These are phyloP conservation scores for Pseudomyrmex sp. DNA, from an alignment of 1,140 invertebrate species.

Conservation along the genomic window DNA sequence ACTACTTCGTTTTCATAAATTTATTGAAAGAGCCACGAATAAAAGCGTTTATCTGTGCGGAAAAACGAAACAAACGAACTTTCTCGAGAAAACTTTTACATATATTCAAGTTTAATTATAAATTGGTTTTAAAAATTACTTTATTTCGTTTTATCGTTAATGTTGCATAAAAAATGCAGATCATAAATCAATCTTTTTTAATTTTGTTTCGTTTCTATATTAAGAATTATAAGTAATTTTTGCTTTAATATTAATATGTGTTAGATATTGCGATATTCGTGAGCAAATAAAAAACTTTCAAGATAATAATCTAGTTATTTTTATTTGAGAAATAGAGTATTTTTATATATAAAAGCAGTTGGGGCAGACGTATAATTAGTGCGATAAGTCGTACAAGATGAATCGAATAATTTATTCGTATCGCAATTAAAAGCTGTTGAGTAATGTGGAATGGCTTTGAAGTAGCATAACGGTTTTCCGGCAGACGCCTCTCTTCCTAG, in stretches of 20 bases:
- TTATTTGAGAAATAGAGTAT: background rate
- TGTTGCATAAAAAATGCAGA: background rate
- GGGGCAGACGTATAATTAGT: constrained; percentile 23
- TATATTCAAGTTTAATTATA: background rate
- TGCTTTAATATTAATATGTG: background rate
- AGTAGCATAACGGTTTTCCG: constrained; percentile 53
- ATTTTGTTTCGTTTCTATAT: background rate
- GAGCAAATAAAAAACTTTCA: background rate
- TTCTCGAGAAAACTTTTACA: no score
- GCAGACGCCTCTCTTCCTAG: constrained; percentile 33
- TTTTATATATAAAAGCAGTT: constrained; percentile 18
- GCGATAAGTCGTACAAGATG: constrained; percentile 11
- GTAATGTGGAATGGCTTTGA: constrained; percentile 48
- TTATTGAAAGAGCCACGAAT: no score
- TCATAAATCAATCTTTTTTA: background rate
- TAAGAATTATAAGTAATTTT: background rate
- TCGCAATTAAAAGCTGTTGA: constrained; percentile 51
- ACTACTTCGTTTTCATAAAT: no score
- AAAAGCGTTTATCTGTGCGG: background rate
- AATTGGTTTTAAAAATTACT: background rate
- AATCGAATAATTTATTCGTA: constrained; percentile 45
- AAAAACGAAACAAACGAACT: background rate
- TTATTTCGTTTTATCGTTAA: background rate
- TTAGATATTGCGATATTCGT: background rate
- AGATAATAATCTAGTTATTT: constrained; percentile 15